phyloP scores from a whole-genome alignment of 2,113 vertebrate species.

The Mormyrus lacerda region DNA sequence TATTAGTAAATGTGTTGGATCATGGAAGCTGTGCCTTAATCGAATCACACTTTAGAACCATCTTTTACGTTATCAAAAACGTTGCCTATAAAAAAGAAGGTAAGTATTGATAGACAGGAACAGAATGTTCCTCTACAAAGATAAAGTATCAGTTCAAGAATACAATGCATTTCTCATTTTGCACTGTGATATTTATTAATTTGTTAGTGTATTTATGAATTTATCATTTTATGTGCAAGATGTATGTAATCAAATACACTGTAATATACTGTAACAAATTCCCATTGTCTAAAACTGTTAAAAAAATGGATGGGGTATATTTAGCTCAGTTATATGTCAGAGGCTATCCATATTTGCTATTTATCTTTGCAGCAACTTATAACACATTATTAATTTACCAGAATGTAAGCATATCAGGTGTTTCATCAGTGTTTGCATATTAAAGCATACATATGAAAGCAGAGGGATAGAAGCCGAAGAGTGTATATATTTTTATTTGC shows the following conservation, averaged over 20 bases:
- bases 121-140: neutral
- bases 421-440: neutral
- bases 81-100: neutral
- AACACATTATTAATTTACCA: neutral
- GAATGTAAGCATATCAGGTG: neutral
- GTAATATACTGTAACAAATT: conserved; percentile 2
- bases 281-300: neutral
- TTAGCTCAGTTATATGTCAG: neutral
- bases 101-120: neutral
- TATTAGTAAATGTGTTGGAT: neutral
- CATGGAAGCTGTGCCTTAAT: conserved; percentile 25
- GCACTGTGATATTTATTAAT: conserved; percentile 37
- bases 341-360: neutral
- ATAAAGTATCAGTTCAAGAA: conserved; percentile 9
- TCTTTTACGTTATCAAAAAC: neutral
- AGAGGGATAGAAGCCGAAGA: neutral
- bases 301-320: neutral
- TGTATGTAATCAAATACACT: neutral
- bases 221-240: conserved; percentile 20
- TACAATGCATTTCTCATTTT: conserved; percentile 25
- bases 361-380: neutral
- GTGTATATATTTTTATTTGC: neutral
- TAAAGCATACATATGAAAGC: neutral
- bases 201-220: conserved; percentile 11
- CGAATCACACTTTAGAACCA: neutral